phyloP scores from a whole-genome alignment of 1,140 invertebrate species.

The Xylocopa sonorina region DNA sequence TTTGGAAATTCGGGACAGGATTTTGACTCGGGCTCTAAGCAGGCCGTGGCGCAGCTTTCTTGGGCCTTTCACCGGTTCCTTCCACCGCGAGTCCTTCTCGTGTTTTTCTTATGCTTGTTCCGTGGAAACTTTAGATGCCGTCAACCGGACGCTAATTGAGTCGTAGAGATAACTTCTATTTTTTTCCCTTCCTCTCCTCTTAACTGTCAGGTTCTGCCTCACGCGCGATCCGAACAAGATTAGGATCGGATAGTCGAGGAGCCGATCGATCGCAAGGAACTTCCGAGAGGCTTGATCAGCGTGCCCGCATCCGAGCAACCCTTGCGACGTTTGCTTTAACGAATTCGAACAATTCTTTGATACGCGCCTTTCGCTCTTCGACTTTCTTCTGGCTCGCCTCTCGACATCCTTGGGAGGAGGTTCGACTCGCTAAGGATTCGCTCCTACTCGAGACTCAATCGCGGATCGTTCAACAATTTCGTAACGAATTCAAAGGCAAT shows the following conservation, averaged over 20 bases:
- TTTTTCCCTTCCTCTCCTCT: no score
- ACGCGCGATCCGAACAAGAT: slow-evolving; percentile 1
- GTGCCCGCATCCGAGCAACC: neutral
- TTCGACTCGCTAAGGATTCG: neutral
- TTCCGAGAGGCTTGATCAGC: neutral
- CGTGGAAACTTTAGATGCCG: slow-evolving; percentile 8
- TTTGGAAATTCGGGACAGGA: no score
- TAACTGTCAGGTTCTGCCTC: neutral
- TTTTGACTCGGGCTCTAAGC: no score
- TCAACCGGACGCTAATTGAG: slow-evolving; percentile 24
- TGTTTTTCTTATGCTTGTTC: neutral
- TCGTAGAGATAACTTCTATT: slow-evolving; percentile 23
- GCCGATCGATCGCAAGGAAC: slow-evolving; percentile 8
- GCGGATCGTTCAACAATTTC: neutral
- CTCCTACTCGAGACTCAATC: neutral
- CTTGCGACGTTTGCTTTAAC: neutral
- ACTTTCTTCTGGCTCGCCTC: neutral
- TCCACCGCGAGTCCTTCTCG: neutral
- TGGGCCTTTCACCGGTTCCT: neutral
- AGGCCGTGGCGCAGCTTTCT: neutral
- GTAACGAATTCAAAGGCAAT: no score
- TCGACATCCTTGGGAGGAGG: neutral
- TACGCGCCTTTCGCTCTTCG: neutral
- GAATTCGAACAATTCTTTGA: neutral
- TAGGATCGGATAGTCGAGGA: slow-evolving; percentile 9